These are phyloP conservation scores for Ceratothoa steindachneri DNA, from an alignment of 2,888 invertebrate species.

Conservation along the genomic window DNA sequence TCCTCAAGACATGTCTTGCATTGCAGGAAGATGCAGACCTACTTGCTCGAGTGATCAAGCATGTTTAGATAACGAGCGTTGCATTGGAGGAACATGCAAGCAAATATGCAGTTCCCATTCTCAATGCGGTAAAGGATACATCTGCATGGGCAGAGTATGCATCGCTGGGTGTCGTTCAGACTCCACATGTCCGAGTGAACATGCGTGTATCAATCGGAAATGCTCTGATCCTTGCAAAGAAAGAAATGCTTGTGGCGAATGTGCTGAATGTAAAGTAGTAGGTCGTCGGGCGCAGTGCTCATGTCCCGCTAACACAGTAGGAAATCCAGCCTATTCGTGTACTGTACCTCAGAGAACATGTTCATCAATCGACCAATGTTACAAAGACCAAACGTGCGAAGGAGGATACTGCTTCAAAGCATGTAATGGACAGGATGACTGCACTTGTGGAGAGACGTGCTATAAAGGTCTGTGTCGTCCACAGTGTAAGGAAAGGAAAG, in stretches of 20 bases:
- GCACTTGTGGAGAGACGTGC: constrained; percentile 78
- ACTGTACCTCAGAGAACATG: constrained; percentile 68
- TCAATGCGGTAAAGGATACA: constrained; percentile 69
- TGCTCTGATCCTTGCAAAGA: constrained; percentile 79
- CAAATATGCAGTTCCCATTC: constrained; percentile 77
- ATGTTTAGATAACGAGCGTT: constrained; percentile 79
- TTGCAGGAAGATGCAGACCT: constrained; percentile 71
- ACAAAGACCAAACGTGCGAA: constrained; percentile 62
- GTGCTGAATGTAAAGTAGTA: constrained; percentile 74
- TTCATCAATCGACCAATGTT: constrained; percentile 48
- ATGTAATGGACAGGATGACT: constrained; percentile 66
- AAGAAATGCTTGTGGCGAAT: constrained; percentile 71
- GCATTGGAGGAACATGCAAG: constrained; percentile 75
- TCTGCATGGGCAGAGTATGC: constrained; percentile 81
- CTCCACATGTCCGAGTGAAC: constrained; percentile 67
- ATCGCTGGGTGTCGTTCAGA: constrained; percentile 82
- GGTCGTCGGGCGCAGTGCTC: constrained; percentile 78
- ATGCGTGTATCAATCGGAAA: constrained; percentile 76
- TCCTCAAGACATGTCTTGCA: constrained; percentile 67
- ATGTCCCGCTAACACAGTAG: constrained; percentile 73
- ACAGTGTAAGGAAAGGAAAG: constrained; percentile 67
- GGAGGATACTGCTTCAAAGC: constrained; percentile 68
- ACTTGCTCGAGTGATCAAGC: constrained; percentile 74
- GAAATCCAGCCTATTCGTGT: constrained; percentile 76
- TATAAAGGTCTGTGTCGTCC: constrained; percentile 68